Evolutionary conservation across 2,888 invertebrate species (phyloP).

Genomic region (Pomacea canaliculata): DNA sequence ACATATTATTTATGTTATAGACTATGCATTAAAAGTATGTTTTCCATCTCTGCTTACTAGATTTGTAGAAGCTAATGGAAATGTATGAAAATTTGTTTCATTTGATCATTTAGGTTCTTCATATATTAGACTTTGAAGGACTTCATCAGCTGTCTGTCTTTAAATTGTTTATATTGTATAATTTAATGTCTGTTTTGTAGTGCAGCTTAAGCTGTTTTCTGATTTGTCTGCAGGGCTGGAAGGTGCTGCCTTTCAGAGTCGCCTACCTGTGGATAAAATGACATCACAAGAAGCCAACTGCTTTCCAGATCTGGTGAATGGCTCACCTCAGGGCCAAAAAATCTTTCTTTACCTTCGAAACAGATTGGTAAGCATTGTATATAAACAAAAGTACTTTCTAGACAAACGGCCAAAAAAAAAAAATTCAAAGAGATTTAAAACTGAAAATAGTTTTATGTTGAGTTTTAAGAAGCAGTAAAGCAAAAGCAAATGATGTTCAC

Average conservation of each 20-base stretch:
- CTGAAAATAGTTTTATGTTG: not conserved
- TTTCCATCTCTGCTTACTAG: too few species aligned
- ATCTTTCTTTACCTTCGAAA: constrained; percentile 93
- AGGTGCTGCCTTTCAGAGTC: constrained; percentile 80
- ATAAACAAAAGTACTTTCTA: not conserved
- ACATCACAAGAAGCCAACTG: constrained; percentile 93
- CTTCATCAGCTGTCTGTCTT: too few species aligned
- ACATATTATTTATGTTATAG: too few species aligned
- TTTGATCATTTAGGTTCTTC: too few species aligned
- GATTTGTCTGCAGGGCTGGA: constrained; percentile 77
- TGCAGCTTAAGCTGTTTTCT: too few species aligned
- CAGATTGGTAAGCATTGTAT: constrained; percentile 75
- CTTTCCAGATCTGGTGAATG: constrained; percentile 90
- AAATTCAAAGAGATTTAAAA: not conserved
- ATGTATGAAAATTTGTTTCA: too few species aligned
- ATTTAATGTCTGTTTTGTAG: too few species aligned
- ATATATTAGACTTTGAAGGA: too few species aligned
- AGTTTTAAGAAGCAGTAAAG: not conserved
- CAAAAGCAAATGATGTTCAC: not conserved
- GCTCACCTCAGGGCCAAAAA: constrained; percentile 85
- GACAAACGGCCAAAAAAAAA: not conserved
- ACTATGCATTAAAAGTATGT: too few species aligned
- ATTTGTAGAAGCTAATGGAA: too few species aligned
- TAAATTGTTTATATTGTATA: too few species aligned
- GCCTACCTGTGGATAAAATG: constrained; percentile 94